Percentiles rank a stretch among this genome's conserved stretches.
Conservation (phyloP, 2,113 vertebrate genomes). For the Leptocoma aspasia region DNA sequence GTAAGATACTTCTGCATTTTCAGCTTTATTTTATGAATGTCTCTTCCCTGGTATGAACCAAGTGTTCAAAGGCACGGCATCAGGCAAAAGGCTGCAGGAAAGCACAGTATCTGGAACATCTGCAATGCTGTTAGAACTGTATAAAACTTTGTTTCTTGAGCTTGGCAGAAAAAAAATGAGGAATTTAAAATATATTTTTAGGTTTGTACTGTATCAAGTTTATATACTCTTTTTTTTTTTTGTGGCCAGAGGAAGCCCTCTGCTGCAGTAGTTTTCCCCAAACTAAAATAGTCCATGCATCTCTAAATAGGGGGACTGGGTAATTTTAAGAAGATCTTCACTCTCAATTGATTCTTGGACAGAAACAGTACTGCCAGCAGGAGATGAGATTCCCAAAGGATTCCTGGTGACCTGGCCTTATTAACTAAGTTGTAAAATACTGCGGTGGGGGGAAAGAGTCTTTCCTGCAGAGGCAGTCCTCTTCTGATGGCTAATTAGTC, state of each 20-base stretch:
- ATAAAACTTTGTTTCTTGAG: background rate
- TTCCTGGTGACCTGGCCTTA: constrained; percentile 13
- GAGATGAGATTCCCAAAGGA: background rate
- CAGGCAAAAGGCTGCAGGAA: background rate
- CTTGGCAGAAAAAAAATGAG: background rate
- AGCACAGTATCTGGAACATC: background rate
- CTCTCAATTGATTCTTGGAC: background rate
- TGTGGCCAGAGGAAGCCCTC: background rate
- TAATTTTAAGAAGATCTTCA: background rate
- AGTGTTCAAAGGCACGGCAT: background rate
- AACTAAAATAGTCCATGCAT: background rate
- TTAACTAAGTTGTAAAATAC: constrained; percentile 11
- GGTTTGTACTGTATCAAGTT: background rate
- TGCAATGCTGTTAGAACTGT: background rate
- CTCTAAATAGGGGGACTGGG: background rate
- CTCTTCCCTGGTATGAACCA: background rate
- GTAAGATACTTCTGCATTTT: background rate
- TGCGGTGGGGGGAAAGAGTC: background rate
- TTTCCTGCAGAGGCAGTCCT: background rate
- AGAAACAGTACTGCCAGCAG: background rate
- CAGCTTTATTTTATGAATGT: background rate
- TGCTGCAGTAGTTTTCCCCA: background rate
- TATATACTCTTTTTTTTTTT: background rate
- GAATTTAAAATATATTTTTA: background rate
- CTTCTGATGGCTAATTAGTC: background rate